Base-by-base conservation (phyloP, 1,140 invertebrate species). In the Monomorium pharaonis region DNA sequence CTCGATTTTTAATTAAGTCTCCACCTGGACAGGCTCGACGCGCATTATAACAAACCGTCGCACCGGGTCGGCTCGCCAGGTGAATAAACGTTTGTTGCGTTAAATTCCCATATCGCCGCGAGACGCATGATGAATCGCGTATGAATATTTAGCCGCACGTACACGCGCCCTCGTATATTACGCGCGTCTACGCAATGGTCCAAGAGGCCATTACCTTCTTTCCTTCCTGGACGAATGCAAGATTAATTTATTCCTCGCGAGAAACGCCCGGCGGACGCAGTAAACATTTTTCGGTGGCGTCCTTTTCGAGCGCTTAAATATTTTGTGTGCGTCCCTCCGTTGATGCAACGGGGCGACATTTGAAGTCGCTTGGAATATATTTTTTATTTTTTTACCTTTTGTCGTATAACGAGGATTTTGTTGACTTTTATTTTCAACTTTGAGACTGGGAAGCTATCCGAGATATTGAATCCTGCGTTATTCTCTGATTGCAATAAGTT, bases 71-170 rank as follows among this genome's bases (percentile, higher is more conserved):
- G 27, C n/a, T 65, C 42, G 51, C 33, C 30, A 44, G 21, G 47
- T 14, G 49, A 54, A 70, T 70, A 76, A 75, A 76, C 33, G 49
- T 70, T 69, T 62, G 37, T 67, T 44, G 42, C 58, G 70, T 9
- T 42, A 80, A 74, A 47, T 47, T 37, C 47, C 33, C n/a, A n/a
- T n/a, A n/a, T n/a, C n/a, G n/a, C n/a, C 6, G 14, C 21, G 54
- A 9, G 44, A 56, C 67, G 63, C 51, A 42, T 89, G 88, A 89
- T 89, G 65, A 84, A 86, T 89, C 44, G 87, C 58, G 44, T 89
- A 89, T 89, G 88, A 89, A 89, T 89, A 89, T 89, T 89, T 89
- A 89, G 72, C 72, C 72, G 56, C 72, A 83, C 72, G 87, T 83
- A 56, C 56, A 65, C 49, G 69, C 83, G 87, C 67, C 49, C 83